Evolutionary conservation across 2,113 vertebrate species (phyloP), one percentile per base, ranked within the genome.

Genomic region (Nyctereutes procyonoides): DNA sequence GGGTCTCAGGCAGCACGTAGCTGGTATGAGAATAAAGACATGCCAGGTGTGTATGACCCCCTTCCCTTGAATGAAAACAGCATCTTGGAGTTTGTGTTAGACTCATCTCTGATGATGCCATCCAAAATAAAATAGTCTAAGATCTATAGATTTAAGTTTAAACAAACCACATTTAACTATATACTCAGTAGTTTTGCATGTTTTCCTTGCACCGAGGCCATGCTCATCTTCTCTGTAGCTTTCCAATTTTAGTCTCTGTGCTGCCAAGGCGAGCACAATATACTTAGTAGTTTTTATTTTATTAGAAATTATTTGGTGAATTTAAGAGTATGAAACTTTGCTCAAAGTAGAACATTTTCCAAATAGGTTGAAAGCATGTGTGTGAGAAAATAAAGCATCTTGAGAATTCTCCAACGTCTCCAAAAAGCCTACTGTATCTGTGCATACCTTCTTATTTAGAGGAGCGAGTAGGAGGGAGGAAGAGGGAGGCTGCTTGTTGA

Each of bases 391-490:
- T 3, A 74, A 86, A 85, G 87, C 30, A 58, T 92, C 80, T 56
- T 95, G 93, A 76, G 88, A 53, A 17, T 81, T 53, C 76, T 97
- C 80, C 93, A 93, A 22, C 3, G 17, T 76, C 88, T 87, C 56
- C 51, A n/a, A 89, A 93, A 82, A 89, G 60, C 65, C 62, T 51
- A 1, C 3, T 12, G 30, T 63, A 82, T 80, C 88, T 24, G n/a
- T 12, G 56, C 74, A 63, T 35, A 63, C 80, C 81, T 62, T 88
- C 92, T 51, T 79, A 67, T 92, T 90, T 88, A 76, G 90, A 58
- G 43, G 56, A 84, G 62, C 19, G 71, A 63, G 80, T 63, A 71
- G 97, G 95, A 73, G 55, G 89, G 5, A 65, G 85, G 63, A 88
- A 88, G 65, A 28, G 67, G 74, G 19, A 11, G 20, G 55, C 16